Evolutionary conservation across 2,888 invertebrate genomes (phyloP).

Genomic region (Noctua pronuba): DNA sequence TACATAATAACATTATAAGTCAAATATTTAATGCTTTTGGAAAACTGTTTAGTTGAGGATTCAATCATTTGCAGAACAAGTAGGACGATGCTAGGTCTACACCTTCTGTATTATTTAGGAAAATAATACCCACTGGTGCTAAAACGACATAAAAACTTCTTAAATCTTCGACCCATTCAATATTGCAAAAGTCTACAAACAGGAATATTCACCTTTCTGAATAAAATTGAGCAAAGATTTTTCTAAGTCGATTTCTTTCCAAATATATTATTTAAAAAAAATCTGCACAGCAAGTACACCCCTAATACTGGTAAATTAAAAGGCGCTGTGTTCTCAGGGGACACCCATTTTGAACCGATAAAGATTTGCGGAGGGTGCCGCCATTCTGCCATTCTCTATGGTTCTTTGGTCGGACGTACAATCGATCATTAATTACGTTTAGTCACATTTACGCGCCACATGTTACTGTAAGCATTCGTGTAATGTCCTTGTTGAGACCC

Average conservation of each 20-base stretch:
- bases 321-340: slow-evolving; percentile 85
- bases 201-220: neutral
- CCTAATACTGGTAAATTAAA: slow-evolving; percentile 90
- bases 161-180: neutral
- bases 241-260: slow-evolving; percentile 10
- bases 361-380: slow-evolving; percentile 86
- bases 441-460: slow-evolving; percentile 89
- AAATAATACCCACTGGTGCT: neutral
- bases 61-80: neutral
- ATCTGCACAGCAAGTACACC: slow-evolving; percentile 76
- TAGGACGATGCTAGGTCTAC: neutral
- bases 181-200: neutral
- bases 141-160: neutral
- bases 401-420: slow-evolving; percentile 81
- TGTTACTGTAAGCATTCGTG: slow-evolving; percentile 78
- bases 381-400: slow-evolving; percentile 71
- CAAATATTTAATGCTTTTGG: neutral
- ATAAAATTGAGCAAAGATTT: neutral
- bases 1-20: neutral
- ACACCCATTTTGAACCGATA: slow-evolving; percentile 83
- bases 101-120: neutral
- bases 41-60: neutral
- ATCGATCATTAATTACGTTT: slow-evolving; percentile 90
- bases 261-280: slow-evolving; percentile 68
- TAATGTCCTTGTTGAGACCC: slow-evolving; percentile 68